phyloP scores from a whole-genome alignment of 2,888 invertebrate genomes.

The Nysson spinosus region DNA sequence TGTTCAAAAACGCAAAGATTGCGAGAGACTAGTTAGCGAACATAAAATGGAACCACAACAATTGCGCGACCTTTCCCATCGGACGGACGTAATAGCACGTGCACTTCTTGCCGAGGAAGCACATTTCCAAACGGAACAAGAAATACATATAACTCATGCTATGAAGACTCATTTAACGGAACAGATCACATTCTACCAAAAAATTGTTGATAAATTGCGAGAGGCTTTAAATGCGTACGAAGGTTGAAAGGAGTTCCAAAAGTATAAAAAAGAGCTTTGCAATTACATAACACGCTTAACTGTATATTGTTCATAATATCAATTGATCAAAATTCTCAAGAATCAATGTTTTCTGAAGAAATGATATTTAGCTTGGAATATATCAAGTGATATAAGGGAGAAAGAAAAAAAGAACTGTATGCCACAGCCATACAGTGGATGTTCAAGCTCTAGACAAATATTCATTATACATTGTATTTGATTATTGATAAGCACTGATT shows the following conservation, averaged over 20 bases:
- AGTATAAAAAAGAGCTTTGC: too few species aligned
- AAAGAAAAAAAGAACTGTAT: not conserved
- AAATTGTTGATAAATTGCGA: conserved; percentile 86
- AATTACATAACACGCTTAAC: too few species aligned
- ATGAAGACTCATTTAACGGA: conserved; percentile 92
- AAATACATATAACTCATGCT: conserved; percentile 89
- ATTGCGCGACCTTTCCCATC: conserved; percentile 87
- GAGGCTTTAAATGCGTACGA: conserved; percentile 79
- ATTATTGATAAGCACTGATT: conserved; percentile 23
- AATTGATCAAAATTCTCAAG: conserved; percentile 2
- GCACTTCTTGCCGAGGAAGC: conserved; percentile 95
- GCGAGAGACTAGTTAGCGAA: conserved; percentile 87
- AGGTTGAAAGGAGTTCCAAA: conserved; percentile 29
- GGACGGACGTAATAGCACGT: conserved; percentile 95
- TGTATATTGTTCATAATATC: not conserved
- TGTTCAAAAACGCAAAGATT: conserved; percentile 92
- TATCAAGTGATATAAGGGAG: conserved; percentile 1
- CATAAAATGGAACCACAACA: conserved; percentile 91
- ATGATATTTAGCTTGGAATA: conserved; percentile 2
- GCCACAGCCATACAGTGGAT: not conserved
- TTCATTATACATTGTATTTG: conserved; percentile 8
- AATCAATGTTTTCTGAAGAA: conserved; percentile 2
- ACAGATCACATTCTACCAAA: conserved; percentile 95
- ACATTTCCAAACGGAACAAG: conserved; percentile 93
- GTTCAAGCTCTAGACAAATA: conserved; percentile 4